Base-by-base conservation (phyloP, 2,888 invertebrate genomes). In the Mesorhabditis spiculigera region DNA sequence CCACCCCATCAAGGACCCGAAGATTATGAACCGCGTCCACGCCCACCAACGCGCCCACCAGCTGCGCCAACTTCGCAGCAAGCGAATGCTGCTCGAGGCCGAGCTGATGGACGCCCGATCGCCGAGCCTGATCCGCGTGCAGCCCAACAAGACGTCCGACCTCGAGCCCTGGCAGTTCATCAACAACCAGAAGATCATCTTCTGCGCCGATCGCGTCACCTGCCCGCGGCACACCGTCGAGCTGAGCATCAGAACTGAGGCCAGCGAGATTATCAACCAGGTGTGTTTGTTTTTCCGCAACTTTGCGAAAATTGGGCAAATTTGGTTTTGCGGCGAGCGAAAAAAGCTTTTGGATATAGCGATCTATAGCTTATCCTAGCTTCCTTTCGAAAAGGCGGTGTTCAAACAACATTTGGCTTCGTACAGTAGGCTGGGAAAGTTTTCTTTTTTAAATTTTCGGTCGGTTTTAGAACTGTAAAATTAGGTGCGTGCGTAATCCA, bases 1-100 rank as follows among this genome's bases (percentile, higher is more conserved):
- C 75, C 97, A 98, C 88, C 97, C 97, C 0, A 91, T 98, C 73
- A 98, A 97, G 87, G 91, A 93, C 83, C 92, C 93, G 65, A 75
- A 82, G 1, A 91, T 93, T 2, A 78, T 78, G 78, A 67, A 73
- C 45, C 72, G 75, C 50, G 76, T 78, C 63, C 76, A 77, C 79
- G 68, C 81, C 63, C 68, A 74, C 62, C 72, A n/a, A 69, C 66
- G 79, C 68, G 73, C 76, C n/a, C 68, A 75, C 69, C 74, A 75
- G 16, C 69, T 83, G 65, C 70, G 77, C 8, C n/a, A 80, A 45
- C 67, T 77, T 5, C 73, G 82, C 4, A 73, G 77, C 5, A 72
- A 68, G 64, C 68, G 78, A 45, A 75, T 72, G 44, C 66, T 63
- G 8, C 73, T 82, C 8, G 16, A 69, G n/a, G 44, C 73, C 0